Percentiles rank a stretch among this genome's conserved stretches.
Conservation (phyloP, 2,888 invertebrate genomes). For the Agrotis segetum region DNA sequence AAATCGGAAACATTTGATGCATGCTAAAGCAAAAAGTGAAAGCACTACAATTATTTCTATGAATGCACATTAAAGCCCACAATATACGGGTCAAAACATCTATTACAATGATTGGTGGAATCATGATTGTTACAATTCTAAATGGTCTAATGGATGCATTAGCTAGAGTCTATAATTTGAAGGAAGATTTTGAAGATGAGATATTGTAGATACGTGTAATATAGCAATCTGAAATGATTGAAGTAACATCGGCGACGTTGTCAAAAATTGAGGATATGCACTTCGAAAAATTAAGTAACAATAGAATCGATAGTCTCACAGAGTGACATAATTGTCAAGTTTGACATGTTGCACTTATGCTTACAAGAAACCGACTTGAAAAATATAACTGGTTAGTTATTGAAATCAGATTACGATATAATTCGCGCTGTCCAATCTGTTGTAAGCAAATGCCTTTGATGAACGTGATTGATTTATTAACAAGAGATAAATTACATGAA, state of each 20-base stretch:
- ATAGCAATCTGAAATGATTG: slow-evolving; percentile 9
- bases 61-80: slow-evolving; percentile 40
- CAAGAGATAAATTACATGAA: background rate
- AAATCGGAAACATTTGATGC: slow-evolving; percentile 44
- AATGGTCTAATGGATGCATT: slow-evolving; percentile 44
- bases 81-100: slow-evolving; percentile 40
- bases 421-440: background rate
- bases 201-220: background rate
- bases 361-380: background rate
- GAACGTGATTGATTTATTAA: background rate
- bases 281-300: background rate
- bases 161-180: slow-evolving; percentile 32
- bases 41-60: slow-evolving; percentile 43
- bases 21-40: slow-evolving; percentile 48
- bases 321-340: background rate
- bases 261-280: background rate
- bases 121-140: slow-evolving; percentile 45
- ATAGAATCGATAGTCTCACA: background rate
- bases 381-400: background rate
- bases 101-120: slow-evolving; percentile 29
- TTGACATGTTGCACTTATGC: background rate
- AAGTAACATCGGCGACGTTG: background rate
- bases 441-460: background rate
- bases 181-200: slow-evolving; percentile 28
- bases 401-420: background rate